Evolutionary conservation across 2,888 invertebrate genomes (phyloP).

Genomic region (Caenorhabditis sulstoni): DNA sequence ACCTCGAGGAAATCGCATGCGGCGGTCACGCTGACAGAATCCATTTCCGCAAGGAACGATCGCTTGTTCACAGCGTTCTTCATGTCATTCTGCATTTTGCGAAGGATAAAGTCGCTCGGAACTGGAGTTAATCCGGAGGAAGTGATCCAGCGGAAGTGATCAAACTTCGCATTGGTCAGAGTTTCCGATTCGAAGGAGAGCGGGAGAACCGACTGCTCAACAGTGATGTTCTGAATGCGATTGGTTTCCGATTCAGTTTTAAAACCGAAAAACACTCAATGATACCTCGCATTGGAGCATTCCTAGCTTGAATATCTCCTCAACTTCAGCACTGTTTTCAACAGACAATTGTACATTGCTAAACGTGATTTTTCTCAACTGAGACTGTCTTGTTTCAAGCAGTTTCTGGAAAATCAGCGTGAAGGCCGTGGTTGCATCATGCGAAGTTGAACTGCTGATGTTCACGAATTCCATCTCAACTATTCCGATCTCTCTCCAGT

Average conservation of each 20-base stretch:
- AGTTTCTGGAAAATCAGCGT: conserved; percentile 11
- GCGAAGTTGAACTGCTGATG: conserved; percentile 11
- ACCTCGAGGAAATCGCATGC: conserved; percentile 65
- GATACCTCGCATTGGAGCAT: conserved; percentile 52
- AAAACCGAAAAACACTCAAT: neutral
- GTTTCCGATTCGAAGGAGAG: conserved; percentile 8
- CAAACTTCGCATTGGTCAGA: conserved; percentile 38
- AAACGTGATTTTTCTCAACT: conserved; percentile 42
- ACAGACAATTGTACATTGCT: conserved; percentile 13
- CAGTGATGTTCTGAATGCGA: conserved; percentile 44
- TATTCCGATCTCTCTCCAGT: conserved; percentile 60
- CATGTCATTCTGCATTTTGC: conserved; percentile 61
- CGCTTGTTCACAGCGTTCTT: conserved; percentile 34
- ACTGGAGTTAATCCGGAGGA: conserved; percentile 19
- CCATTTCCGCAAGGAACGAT: conserved; percentile 58
- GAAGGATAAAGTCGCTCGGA: conserved; percentile 37
- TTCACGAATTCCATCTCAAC: conserved; percentile 48
- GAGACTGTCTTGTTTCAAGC: conserved; percentile 41
- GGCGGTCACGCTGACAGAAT: conserved; percentile 41
- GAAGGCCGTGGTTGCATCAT: conserved; percentile 15
- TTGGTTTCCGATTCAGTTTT: neutral
- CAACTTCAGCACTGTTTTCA: neutral
- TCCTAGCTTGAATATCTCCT: conserved; percentile 21
- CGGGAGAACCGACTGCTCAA: conserved; percentile 37
- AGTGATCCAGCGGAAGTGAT: conserved; percentile 58